Percentiles rank a stretch among this genome's conserved stretches.
These are phyloP conservation scores for Trachops cirrhosus DNA, from an alignment of 2,797 vertebrate species.

Conservation along the genomic window DNA sequence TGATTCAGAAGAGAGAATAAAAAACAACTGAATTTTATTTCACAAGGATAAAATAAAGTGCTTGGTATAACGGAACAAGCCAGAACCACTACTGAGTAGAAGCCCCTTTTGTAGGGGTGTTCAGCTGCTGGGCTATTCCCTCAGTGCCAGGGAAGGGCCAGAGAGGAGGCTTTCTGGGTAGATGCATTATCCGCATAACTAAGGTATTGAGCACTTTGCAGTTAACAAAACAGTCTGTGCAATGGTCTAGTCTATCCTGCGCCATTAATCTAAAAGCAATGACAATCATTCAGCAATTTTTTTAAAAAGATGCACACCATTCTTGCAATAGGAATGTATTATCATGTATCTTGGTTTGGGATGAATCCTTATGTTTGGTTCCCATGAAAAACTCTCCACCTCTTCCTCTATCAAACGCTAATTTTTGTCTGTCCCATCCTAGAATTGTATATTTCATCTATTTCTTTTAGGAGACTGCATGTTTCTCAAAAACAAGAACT, in stretches of 20 bases:
- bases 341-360: not conserved
- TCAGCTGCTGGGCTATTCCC: conserved; percentile 73
- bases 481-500: not conserved
- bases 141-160: not conserved
- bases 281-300: not conserved
- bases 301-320: not conserved
- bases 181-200: not conserved
- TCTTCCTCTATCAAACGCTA: not conserved
- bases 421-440: conserved; percentile 1
- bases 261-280: conserved; percentile 4
- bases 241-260: not conserved
- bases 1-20: conserved; percentile 67
- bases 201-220: conserved; percentile 2
- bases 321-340: rapidly evolving
- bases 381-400: not conserved
- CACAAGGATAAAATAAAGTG: conserved; percentile 79
- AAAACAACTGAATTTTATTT: conserved; percentile 78
- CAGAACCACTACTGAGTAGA: conserved; percentile 68
- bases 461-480: conserved; percentile 17
- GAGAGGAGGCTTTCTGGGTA: conserved; percentile 20
- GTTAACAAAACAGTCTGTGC: not conserved
- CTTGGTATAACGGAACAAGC: conserved; percentile 77
- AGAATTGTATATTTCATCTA: not conserved
- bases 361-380: not conserved
- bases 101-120: conserved; percentile 55